Base-by-base conservation (phyloP, 2,888 invertebrate genomes). In the Lepidocyrtinus sp. region DNA sequence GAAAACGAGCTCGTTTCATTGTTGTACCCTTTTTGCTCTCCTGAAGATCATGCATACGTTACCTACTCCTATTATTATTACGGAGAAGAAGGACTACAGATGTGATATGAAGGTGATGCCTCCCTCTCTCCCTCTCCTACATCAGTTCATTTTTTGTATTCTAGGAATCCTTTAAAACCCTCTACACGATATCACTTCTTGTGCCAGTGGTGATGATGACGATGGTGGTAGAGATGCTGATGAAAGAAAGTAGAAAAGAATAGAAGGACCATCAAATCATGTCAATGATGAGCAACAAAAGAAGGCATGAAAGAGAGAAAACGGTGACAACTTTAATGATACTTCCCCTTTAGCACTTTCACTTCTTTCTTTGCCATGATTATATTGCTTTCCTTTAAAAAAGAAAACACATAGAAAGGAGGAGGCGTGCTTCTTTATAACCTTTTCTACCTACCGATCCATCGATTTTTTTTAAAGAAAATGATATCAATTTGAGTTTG, bases 321-420 rank as follows among this genome's bases (percentile, higher is more conserved):
- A 71, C 55, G 65, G 77, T 77, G 77, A 77, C 77, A 77, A 71
- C 71, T 71, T 77, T 77, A 77, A 77, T 77, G 77, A 77, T 71
- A 77, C 77, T 77, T 77, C 77, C 77, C n/a, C 77, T 77, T 77
- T 64, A 77, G 71, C 77, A 77, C 77, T 77, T 77, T 77, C 76
- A 50, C 9, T 63, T 24, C 19, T n/a, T 22, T 22, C 24, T 63
- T 22, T 22, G 19, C n/a, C n/a, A n/a, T n/a, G n/a, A n/a, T n/a
- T n/a, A n/a, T n/a, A n/a, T n/a, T n/a, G n/a, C n/a, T n/a, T n/a
- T n/a, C n/a, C n/a, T n/a, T n/a, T n/a, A n/a, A n/a, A n/a, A n/a
- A n/a, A n/a, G n/a, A n/a, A n/a, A n/a, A n/a, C n/a, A n/a, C n/a
- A n/a, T n/a, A n/a, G n/a, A n/a, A n/a, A n/a, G n/a, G n/a, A n/a